Conservation (phyloP, 2,888 invertebrate species). For the Hetaerina titia region DNA sequence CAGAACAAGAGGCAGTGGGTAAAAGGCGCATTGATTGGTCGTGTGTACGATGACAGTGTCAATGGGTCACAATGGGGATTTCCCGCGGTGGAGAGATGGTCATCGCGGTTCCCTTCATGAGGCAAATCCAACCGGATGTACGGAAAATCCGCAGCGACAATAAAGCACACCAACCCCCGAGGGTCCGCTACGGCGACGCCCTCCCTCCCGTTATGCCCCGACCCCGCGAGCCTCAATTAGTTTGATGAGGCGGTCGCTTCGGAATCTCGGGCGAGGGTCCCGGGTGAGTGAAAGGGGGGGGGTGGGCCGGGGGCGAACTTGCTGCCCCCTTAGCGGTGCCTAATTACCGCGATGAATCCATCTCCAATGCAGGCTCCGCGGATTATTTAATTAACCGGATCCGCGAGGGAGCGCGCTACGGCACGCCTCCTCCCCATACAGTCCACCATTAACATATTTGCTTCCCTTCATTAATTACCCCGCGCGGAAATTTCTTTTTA, state of each 20-base stretch:
- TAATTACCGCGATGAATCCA: not conserved
- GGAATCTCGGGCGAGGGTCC: too few relatives aligned
- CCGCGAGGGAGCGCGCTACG: not conserved
- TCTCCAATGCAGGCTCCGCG: not conserved
- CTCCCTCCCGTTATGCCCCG: not conserved
- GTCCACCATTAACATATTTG: not conserved
- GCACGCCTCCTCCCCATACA: not conserved
- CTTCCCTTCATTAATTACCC: not conserved
- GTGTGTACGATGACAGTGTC: too few relatives aligned
- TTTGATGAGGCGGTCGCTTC: not conserved
- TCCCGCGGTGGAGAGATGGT: not conserved
- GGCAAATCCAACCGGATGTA: too few relatives aligned
- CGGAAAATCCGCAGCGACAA: too few relatives aligned
- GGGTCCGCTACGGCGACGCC: not conserved
- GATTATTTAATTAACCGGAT: constrained; percentile 8
- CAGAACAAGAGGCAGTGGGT: too few relatives aligned
- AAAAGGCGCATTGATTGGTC: too few relatives aligned
- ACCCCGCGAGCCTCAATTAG: not conserved
- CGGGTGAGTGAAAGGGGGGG: too few relatives aligned
- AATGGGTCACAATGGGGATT: not conserved
- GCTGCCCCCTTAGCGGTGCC: not conserved
- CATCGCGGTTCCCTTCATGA: not conserved
- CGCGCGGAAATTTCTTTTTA: not conserved
- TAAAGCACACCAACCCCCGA: too few relatives aligned
- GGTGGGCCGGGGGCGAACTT: not conserved